A percentile compares a stretch with the other conserved stretches of the same genome.
Evolutionary conservation across 2,888 invertebrate genomes (phyloP).

Genomic region (Noctua fimbriata): DNA sequence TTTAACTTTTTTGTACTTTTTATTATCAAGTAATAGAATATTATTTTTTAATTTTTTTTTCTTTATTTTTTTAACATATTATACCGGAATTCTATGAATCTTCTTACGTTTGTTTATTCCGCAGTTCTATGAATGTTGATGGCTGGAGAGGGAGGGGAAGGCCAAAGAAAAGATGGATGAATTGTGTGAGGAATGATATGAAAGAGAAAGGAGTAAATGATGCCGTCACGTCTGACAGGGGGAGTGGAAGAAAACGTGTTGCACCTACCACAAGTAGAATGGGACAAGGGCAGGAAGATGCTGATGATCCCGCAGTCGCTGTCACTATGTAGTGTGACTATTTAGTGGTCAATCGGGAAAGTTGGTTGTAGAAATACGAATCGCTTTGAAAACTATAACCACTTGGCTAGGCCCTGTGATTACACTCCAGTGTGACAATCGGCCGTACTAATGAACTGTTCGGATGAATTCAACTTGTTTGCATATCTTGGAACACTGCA

Average conservation of each 20-base stretch:
- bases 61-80: not conserved
- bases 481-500: no score
- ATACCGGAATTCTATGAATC: not conserved
- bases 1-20: no score
- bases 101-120: not conserved
- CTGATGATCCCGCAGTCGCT: not conserved
- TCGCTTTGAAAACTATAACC: not conserved
- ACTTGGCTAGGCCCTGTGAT: not conserved
- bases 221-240: not conserved
- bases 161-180: not conserved
- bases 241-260: not conserved
- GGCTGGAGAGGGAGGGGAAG: not conserved
- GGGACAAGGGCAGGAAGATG: not conserved
- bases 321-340: not conserved
- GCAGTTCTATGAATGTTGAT: not conserved
- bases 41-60: no score
- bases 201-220: not conserved
- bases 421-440: not conserved
- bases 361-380: not conserved
- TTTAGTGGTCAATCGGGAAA: no score
- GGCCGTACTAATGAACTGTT: not conserved
- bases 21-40: no score
- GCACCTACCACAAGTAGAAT: not conserved
- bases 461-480: not conserved
- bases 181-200: not conserved